Conservation (phyloP, 2,797 vertebrate species). For the Hafferia zeledoni region DNA sequence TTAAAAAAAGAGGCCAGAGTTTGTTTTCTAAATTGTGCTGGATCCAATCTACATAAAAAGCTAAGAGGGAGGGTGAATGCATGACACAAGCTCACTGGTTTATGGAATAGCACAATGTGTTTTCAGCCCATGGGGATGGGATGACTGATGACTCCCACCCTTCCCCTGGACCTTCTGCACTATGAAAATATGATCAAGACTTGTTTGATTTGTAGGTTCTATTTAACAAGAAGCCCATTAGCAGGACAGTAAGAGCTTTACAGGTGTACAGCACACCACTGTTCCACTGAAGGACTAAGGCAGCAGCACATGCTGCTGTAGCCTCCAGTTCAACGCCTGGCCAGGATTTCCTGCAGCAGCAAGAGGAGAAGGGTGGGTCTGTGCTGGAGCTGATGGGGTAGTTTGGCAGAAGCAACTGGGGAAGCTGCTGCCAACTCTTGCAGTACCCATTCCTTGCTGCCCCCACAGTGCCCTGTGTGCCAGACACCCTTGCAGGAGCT, state of each 20-base stretch:
- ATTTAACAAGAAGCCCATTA: not conserved
- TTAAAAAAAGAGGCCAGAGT: not conserved
- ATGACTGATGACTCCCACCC: rapidly evolving
- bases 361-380: not conserved
- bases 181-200: not conserved
- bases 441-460: not conserved
- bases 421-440: not conserved
- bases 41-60: not conserved
- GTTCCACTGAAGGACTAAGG: not conserved
- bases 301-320: rapidly evolving
- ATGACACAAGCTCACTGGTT: not conserved
- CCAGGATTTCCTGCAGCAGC: not conserved
- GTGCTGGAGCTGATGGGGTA: not conserved
- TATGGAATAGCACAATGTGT: not conserved
- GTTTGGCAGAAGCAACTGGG: not conserved
- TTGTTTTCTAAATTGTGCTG: not conserved
- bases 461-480: not conserved
- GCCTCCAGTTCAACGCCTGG: not conserved
- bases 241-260: not conserved
- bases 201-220: not conserved
- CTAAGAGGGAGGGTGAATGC: not conserved
- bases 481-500: not conserved
- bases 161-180: not conserved
- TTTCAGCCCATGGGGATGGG: not conserved
- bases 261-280: not conserved